phyloP scores from a whole-genome alignment of 2,888 invertebrate species.

The Sicus ferrugineus region DNA sequence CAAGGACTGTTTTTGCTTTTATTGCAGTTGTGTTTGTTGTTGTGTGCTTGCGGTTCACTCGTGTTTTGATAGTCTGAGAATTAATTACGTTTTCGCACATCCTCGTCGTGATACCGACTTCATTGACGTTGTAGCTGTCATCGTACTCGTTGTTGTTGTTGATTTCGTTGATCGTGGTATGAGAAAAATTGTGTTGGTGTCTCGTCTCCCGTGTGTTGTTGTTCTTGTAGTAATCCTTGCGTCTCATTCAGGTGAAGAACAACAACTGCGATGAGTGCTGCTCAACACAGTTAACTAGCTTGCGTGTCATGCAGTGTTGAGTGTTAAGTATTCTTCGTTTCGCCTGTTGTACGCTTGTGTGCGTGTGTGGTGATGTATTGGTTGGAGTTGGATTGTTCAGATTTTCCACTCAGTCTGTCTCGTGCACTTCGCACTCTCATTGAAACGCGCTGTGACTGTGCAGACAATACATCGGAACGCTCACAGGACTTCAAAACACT shows the following conservation, averaged over 20 bases:
- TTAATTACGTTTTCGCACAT: conserved; percentile 36
- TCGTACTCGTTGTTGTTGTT: background rate
- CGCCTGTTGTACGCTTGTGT: too few species aligned
- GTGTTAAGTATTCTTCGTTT: too few species aligned
- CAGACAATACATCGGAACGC: too few species aligned
- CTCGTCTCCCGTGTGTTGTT: background rate
- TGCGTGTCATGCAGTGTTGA: conserved; percentile 8
- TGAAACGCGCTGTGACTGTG: too few species aligned
- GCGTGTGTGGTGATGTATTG: too few species aligned
- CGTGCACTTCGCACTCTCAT: too few species aligned
- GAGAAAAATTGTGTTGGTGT: too few species aligned
- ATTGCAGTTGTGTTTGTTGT: background rate
- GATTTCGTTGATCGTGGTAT: too few species aligned
- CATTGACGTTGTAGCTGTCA: conserved; percentile 6
- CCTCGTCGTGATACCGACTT: conserved; percentile 10
- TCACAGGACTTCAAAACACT: too few species aligned
- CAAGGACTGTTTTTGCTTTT: background rate
- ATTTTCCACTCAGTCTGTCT: too few species aligned
- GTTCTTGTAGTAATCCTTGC: background rate
- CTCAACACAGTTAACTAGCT: background rate
- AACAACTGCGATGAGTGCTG: background rate
- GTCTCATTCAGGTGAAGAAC: background rate
- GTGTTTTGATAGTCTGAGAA: conserved; percentile 1
- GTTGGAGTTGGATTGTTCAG: too few species aligned
- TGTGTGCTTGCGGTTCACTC: background rate